Evolutionary conservation across 1,140 invertebrate genomes (phyloP), one percentile per base, ranked within the genome.

Genomic region (Zaprionus ornatus): DNA sequence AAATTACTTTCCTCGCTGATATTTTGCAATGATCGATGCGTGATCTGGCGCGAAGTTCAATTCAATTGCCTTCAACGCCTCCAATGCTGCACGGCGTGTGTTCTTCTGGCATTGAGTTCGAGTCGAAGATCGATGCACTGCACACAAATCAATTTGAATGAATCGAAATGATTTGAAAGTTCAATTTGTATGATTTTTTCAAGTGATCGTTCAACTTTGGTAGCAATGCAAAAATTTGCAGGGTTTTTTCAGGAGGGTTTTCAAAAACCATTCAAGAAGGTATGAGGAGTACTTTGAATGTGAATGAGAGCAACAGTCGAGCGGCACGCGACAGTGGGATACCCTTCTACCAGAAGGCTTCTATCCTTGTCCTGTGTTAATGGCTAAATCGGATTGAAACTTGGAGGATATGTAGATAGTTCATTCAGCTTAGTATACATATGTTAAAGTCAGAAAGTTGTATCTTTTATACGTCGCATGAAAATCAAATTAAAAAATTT

Each of bases 1-100:
- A 29, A 70, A 70, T 71, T 52, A 61, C 61, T 48, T 55, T 70
- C 42, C 55, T 66, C 37, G 50, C n/a, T 55, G n/a, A 29, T 48
- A 50, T 61, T 68, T 55, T 15, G 29, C 72, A 42, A 62, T 76
- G 77, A 79, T 79, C 76, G 62, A 76, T 72, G 57, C 50, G 56
- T 48, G 64, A 56, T 76, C 62, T 59, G 60, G 19, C 60, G 56
- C 60, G 52, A 75, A 70, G 62, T 79, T 77, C 63, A 77, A 73
- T 48, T 72, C 23, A 72, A 72, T 77, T 72, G 54, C 62, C 69
- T 72, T 76, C 68, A 29, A n/a, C 19, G 40, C 40, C n/a, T 17
- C 72, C 68, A 37, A n/a, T 35, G 54, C 12, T 35, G 45, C 52
- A 60, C 63, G 50, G 19, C 62, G 35, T 15, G 40, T 37, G 52